phyloP scores from a whole-genome alignment of 2,888 invertebrate species.

The Muscina levida region DNA sequence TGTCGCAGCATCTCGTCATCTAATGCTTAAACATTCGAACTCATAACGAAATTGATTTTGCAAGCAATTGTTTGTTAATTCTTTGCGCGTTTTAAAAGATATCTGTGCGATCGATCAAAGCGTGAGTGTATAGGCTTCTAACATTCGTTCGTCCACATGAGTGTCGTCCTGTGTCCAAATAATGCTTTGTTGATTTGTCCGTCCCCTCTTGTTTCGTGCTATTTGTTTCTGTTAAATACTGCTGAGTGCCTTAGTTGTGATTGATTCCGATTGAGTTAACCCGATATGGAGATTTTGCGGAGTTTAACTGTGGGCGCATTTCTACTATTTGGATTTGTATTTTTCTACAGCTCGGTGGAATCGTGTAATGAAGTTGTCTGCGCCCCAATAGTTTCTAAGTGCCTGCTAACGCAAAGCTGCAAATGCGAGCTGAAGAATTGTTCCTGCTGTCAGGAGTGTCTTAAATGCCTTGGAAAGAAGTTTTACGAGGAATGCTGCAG shows the following conservation, averaged over 20 bases:
- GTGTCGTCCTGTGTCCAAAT: slow-evolving; percentile 52
- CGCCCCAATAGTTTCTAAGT: slow-evolving; percentile 97
- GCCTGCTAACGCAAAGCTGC: slow-evolving; percentile 97
- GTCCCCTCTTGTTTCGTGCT: slow-evolving; percentile 54
- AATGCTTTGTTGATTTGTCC: slow-evolving; percentile 62
- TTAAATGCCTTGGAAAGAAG: slow-evolving; percentile 89
- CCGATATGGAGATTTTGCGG: slow-evolving; percentile 72
- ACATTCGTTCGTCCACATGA: slow-evolving; percentile 20
- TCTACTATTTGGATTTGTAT: slow-evolving; percentile 72
- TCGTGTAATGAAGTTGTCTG: slow-evolving; percentile 96
- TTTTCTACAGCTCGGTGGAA: slow-evolving; percentile 73
- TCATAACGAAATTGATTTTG: background rate
- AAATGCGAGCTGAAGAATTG: slow-evolving; percentile 96
- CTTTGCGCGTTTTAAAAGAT: background rate
- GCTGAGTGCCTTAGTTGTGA: slow-evolving; percentile 38
- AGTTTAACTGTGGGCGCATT: slow-evolving; percentile 71
- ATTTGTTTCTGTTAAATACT: slow-evolving; percentile 34
- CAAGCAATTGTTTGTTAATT: background rate
- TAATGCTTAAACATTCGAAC: background rate
- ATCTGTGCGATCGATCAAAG: slow-evolving; percentile 7
- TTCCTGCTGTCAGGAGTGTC: slow-evolving; percentile 97
- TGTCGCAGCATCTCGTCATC: slow-evolving; percentile 49
- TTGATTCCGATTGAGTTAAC: slow-evolving; percentile 48
- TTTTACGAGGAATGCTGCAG: slow-evolving; percentile 97
- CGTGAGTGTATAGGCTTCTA: slow-evolving; percentile 47